Evolutionary conservation across 2,888 invertebrate genomes (phyloP).

Genomic region (Teleiodes luculella): DNA sequence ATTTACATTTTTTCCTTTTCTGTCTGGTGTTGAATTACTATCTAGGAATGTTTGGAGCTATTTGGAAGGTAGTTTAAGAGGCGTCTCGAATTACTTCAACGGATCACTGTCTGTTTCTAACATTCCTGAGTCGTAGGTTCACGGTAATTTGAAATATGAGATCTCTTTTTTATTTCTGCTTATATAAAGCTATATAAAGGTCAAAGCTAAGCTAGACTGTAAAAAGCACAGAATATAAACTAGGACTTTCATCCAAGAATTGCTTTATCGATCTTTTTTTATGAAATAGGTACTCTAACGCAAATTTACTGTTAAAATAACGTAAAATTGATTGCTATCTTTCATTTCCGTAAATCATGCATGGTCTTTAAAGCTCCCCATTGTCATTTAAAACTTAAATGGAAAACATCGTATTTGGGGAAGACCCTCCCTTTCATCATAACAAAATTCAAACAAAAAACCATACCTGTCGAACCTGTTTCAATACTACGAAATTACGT

Average conservation of each 20-base stretch:
- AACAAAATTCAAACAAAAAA: constrained; percentile 35
- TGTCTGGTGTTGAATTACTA: constrained; percentile 70
- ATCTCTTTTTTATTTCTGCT: too few species aligned
- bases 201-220: too few species aligned
- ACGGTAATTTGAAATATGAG: not conserved
- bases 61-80: constrained; percentile 40
- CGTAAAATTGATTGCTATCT: too few species aligned
- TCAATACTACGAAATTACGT: constrained; percentile 50
- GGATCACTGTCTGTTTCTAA: constrained; percentile 3
- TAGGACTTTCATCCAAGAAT: too few species aligned
- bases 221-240: too few species aligned
- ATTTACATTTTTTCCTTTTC: constrained; percentile 60
- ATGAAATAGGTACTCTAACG: too few species aligned
- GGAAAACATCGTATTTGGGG: constrained; percentile 36
- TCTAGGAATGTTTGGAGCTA: constrained; percentile 56
- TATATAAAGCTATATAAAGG: too few species aligned
- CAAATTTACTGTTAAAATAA: too few species aligned
- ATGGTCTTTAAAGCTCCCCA: too few species aligned
- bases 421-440: constrained; percentile 42
- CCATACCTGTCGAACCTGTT: constrained; percentile 59
- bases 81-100: constrained; percentile 34
- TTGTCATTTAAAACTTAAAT: too few species aligned
- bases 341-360: too few species aligned
- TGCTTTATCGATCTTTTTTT: too few species aligned
- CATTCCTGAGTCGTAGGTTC: constrained; percentile 10